phyloP scores from a whole-genome alignment of 2,797 vertebrate genomes.

The Trachops cirrhosus region DNA sequence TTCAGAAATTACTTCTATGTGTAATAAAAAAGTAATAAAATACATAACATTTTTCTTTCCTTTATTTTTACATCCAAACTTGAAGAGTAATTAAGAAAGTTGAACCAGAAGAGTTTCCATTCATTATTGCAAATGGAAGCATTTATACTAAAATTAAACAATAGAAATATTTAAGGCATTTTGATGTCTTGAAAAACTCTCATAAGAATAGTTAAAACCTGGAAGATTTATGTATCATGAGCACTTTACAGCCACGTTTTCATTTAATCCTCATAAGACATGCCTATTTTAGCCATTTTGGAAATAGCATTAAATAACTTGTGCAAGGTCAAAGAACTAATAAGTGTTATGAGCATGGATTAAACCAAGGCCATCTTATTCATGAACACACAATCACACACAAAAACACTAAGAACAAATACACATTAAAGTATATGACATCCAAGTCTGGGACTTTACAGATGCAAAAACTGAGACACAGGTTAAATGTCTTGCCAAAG shows the following conservation, averaged over 20 bases:
- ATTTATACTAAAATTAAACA: conserved; percentile 19
- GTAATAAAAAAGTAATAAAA: not conserved
- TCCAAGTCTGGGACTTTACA: not conserved
- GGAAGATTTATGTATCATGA: not conserved
- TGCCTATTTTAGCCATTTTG: not conserved
- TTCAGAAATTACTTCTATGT: conserved; percentile 7
- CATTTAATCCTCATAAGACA: not conserved
- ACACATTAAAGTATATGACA: not conserved
- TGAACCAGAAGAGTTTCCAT: not conserved
- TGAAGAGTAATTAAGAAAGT: not conserved
- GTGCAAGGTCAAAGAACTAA: not conserved
- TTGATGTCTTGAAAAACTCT: not conserved
- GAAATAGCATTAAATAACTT: conserved; percentile 15
- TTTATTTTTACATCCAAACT: not conserved
- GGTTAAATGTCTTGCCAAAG: not conserved
- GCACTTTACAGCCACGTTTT: not conserved
- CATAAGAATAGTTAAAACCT: not conserved
- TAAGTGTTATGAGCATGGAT: not conserved
- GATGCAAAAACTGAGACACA: not conserved
- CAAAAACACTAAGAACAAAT: conserved; percentile 1
- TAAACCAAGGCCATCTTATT: not conserved
- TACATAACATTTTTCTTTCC: not conserved
- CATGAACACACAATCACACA: not conserved
- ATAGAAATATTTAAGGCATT: conserved; percentile 1
- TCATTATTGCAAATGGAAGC: not conserved